Conservation (phyloP, 2,888 invertebrate genomes). For the Hirtodrosophila confusa region DNA sequence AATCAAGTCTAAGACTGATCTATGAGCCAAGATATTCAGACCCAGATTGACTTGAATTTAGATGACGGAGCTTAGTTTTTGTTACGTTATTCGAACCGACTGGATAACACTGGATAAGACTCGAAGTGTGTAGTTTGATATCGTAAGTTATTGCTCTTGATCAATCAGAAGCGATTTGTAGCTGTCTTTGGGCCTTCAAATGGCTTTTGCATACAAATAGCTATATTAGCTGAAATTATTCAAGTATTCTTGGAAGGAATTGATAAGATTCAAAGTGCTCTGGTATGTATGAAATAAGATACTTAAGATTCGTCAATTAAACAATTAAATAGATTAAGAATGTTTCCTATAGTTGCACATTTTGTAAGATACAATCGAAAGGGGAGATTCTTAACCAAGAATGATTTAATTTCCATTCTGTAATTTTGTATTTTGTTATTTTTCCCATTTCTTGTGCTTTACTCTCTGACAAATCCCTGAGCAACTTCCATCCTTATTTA, state of each 20-base stretch:
- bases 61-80: slow-evolving; percentile 22
- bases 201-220: slow-evolving; percentile 6
- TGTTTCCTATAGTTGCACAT: too few relatives aligned
- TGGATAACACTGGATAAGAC: slow-evolving; percentile 36
- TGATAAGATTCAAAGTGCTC: neutral
- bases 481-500: neutral
- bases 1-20: slow-evolving; percentile 71
- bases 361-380: too few relatives aligned
- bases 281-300: too few relatives aligned
- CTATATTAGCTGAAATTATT: slow-evolving; percentile 2
- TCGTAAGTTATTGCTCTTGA: slow-evolving; percentile 50
- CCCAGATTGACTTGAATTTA: slow-evolving; percentile 39
- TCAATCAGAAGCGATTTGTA: slow-evolving; percentile 52
- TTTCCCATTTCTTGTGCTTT: too few relatives aligned
- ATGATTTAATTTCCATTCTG: too few relatives aligned
- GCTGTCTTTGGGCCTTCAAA: slow-evolving; percentile 11
- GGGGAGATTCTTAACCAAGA: too few relatives aligned
- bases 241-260: neutral
- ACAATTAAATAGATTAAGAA: too few relatives aligned
- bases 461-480: neutral
- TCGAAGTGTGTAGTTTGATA: slow-evolving; percentile 40
- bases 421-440: too few relatives aligned
- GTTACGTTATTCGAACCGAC: slow-evolving; percentile 28
- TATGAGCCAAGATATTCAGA: slow-evolving; percentile 48
- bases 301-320: too few relatives aligned